Evolutionary conservation across 2,797 vertebrate species (phyloP), one percentile per base, ranked within the genome.

Genomic region (Hylomyscus alleni): DNA sequence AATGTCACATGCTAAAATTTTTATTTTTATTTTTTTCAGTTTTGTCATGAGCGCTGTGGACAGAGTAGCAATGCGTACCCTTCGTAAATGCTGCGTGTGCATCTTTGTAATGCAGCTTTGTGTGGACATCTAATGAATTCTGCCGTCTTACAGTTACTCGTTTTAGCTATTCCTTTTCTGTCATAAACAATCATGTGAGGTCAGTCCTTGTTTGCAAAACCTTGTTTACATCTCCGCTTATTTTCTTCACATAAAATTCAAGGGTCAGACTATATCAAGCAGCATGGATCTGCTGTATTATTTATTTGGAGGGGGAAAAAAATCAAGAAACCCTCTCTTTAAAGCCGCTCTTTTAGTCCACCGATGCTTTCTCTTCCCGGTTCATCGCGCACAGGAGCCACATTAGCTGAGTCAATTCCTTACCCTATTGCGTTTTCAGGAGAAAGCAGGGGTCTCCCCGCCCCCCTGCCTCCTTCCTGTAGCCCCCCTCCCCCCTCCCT

Each of bases 261-360:
- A 20, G 67, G n/a, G n/a, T 58, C 69, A 58, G 26, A 58, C n/a
- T 13, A 7, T 26, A 69, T 90, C 93, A 83, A 69, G 24, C 89
- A 34, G 5, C 65, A 13, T 76, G 10, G 58, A 13, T 69, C 40
- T 93, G 15, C 54, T 78, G 15, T 77, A 6, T 72, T 86, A 29
- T 92, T 95, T 90, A 52, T 90, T 92, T 94, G n/a, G 65, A 92
- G 92, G 84, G 67, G 76, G 31, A 62, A 87, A 77, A 86, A 67
- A 89, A 56, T 65, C 52, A 86, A 58, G 69, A 92, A 90, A 80
- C 75, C 13, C 37, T 69, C 26, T 52, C 54, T 69, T 87, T 52
- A 73, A 94, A 86, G 24, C 20, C 69, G 11, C 6, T 69, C 19
- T 58, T 92, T 87, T 83, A 89, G 81, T 58, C 60, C 82, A 78